Base-by-base conservation (phyloP, 2,113 vertebrate species). In the Ranitomeya imitator region DNA sequence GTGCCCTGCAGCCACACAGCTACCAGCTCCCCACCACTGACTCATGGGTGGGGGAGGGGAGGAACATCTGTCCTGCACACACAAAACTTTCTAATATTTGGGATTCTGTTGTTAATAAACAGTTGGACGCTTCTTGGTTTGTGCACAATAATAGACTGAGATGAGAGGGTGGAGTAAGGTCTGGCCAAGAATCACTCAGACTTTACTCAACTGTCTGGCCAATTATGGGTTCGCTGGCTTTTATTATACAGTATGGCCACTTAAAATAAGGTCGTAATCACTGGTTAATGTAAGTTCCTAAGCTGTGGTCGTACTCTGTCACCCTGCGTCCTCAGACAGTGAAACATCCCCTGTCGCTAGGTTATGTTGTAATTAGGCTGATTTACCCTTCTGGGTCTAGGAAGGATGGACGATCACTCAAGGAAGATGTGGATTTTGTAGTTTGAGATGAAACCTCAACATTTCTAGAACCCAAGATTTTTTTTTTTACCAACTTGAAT, bases 91-190 rank as follows among this genome's bases (percentile, higher is more conserved):
- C 65, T 7, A 71, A 55, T 84, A 71, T 84, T 84, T 54, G 19
- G 6, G 6, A 83, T 69, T 65, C 81, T 21, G 60, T 23, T 83
- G 81, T 67, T 83, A 69, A 83, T 83, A 83, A 83, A 83, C 82
- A 55, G 4, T 69, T 69, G 82, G 63, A 69, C n/a, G 63, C 0
- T 52, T 54, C 45, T 61, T 59, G 45, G 23, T 37, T 81, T 81
- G 8, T 83, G 37, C 37, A 65, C 31, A 82, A 82, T 23, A n/a
- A 51, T 67, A 69, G 21, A 83, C 23, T 23, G 5, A 54, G 19
- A 10, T 54, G 81, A 63, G 37, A 83, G 59, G 80, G 18, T 45
- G 37, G 60, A 14, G 45, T 7, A 51, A 51, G 45, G 51, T 71
- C 51, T 84, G 4, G 63, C 51, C 51, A 69, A 67, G 45, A 23